Percentiles rank a stretch among this genome's conserved stretches.
Conservation (phyloP, 2,888 invertebrate genomes). For the Drosophila demipolita region DNA sequence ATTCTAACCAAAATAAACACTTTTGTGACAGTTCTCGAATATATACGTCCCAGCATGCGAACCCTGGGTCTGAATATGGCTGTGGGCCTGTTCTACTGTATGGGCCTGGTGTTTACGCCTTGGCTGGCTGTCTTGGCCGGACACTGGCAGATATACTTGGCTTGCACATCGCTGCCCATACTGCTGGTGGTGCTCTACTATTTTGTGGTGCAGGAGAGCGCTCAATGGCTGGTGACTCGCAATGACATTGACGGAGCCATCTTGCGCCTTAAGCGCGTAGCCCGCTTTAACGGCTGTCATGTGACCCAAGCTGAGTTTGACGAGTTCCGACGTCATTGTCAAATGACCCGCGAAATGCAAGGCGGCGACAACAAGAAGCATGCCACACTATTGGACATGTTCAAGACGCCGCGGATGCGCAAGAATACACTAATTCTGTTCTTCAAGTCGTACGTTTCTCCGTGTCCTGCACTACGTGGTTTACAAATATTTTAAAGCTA, state of each 20-base stretch:
- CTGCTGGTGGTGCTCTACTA: constrained; percentile 85
- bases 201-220: constrained; percentile 87
- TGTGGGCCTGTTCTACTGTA: constrained; percentile 87
- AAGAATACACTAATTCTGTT: constrained; percentile 87
- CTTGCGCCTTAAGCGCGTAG: constrained; percentile 86
- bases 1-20: constrained; percentile 2
- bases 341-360: constrained; percentile 82
- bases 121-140: constrained; percentile 86
- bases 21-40: constrained; percentile 86
- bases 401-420: constrained; percentile 86
- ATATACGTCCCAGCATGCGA: constrained; percentile 87
- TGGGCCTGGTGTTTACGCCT: constrained; percentile 86
- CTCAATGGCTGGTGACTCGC: constrained; percentile 87
- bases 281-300: constrained; percentile 86
- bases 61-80: constrained; percentile 87
- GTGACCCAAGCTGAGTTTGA: constrained; percentile 85
- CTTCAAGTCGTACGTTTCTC: constrained; percentile 87
- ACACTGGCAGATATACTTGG: constrained; percentile 86
- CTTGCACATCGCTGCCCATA: constrained; percentile 86
- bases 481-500: not conserved
- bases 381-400: constrained; percentile 85
- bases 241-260: constrained; percentile 86
- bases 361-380: constrained; percentile 82
- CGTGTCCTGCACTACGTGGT: not conserved
- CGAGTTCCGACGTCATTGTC: constrained; percentile 84